A percentile compares a stretch with the other conserved stretches of the same genome.
phyloP scores from a whole-genome alignment of 2,888 invertebrate genomes.

The Acleris emargana region DNA sequence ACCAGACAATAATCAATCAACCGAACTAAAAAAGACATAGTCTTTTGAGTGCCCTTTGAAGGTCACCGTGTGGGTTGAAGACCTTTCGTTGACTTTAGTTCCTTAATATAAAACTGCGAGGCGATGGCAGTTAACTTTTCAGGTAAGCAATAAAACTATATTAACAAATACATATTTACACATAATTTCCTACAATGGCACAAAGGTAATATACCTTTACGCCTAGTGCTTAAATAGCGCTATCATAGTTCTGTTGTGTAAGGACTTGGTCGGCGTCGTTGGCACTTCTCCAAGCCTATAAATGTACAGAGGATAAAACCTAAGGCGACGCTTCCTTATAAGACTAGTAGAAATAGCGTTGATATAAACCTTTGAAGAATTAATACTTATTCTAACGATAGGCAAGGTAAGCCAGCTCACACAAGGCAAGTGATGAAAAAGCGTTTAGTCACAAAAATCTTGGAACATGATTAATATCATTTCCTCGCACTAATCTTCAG shows the following conservation, averaged over 20 bases:
- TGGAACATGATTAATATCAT: slow-evolving; percentile 25
- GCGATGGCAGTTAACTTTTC: too few relatives aligned
- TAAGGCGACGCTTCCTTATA: slow-evolving; percentile 60
- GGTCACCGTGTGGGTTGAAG: background rate
- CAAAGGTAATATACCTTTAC: slow-evolving; percentile 6
- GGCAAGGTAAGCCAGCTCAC: slow-evolving; percentile 10
- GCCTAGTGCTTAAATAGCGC: slow-evolving; percentile 34
- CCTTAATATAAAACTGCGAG: background rate
- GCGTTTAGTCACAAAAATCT: slow-evolving; percentile 19
- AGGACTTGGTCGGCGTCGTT: slow-evolving; percentile 53
- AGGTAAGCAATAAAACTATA: too few relatives aligned
- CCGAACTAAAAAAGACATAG: slow-evolving; percentile 5
- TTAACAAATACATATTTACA: background rate
- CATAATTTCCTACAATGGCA: slow-evolving; percentile 4
- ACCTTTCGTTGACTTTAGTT: background rate
- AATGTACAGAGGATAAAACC: slow-evolving; percentile 59
- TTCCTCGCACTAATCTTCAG: slow-evolving; percentile 17
- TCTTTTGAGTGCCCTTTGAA: slow-evolving; percentile 6
- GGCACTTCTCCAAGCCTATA: slow-evolving; percentile 70
- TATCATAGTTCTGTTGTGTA: slow-evolving; percentile 48
- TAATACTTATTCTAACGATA: background rate
- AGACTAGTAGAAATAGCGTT: slow-evolving; percentile 36
- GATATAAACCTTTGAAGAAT: background rate
- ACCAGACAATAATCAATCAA: slow-evolving; percentile 25
- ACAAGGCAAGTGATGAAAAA: slow-evolving; percentile 1